phyloP scores from a whole-genome alignment of 2,888 invertebrate genomes.

The Drosophila pseudotalamancana region DNA sequence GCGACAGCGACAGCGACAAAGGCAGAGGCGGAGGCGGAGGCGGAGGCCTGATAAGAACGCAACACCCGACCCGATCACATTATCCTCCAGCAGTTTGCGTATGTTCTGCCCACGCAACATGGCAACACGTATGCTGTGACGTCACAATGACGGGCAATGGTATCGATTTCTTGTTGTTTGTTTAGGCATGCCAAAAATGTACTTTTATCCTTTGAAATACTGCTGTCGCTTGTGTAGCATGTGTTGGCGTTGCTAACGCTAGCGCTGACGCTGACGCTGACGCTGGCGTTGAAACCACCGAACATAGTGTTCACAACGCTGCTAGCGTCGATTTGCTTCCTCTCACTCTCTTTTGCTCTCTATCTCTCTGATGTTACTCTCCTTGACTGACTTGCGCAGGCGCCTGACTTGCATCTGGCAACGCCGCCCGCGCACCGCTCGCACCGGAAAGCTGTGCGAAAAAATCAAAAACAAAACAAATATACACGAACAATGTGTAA shows the following conservation, averaged over 20 bases:
- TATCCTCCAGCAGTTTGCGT: background rate
- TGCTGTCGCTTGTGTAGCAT: slow-evolving; percentile 17
- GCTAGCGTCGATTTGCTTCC: background rate
- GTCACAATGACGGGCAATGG: slow-evolving; percentile 41
- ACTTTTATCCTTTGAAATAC: slow-evolving; percentile 50
- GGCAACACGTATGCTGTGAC: slow-evolving; percentile 43
- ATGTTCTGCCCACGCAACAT: slow-evolving; percentile 43
- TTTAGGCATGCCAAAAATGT: slow-evolving; percentile 18
- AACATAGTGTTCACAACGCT: background rate
- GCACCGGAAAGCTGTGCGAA: slow-evolving; percentile 20
- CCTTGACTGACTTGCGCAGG: slow-evolving; percentile 55
- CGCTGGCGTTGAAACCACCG: slow-evolving; percentile 25
- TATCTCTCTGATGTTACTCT: slow-evolving; percentile 14
- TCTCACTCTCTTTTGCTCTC: background rate
- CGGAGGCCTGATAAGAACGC: slow-evolving; percentile 16
- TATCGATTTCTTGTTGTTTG: slow-evolving; percentile 55
- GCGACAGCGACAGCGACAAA: background rate
- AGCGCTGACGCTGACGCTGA: slow-evolving; percentile 12
- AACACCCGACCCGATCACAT: background rate
- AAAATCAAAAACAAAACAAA: slow-evolving; percentile 7
- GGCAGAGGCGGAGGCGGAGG: background rate
- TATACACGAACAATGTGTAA: slow-evolving; percentile 7
- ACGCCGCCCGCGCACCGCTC: slow-evolving; percentile 40
- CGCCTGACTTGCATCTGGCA: slow-evolving; percentile 65
- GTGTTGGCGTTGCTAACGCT: slow-evolving; percentile 39